phyloP scores from a whole-genome alignment of 2,113 vertebrate species.

The Tenebrosternarchus preto region DNA sequence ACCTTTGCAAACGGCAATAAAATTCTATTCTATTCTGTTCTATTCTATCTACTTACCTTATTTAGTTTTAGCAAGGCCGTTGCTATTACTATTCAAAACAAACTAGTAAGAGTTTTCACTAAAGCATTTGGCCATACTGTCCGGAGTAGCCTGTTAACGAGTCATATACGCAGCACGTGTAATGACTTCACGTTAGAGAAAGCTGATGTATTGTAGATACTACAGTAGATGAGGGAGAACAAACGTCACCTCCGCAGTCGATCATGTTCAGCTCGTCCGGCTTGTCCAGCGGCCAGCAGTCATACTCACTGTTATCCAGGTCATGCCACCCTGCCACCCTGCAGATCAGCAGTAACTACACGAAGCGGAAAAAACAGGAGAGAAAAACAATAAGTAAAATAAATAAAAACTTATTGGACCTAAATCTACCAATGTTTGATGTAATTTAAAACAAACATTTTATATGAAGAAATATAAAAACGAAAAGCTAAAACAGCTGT shows the following conservation, averaged over 20 bases:
- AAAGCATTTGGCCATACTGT: no score
- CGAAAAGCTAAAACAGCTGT: background rate
- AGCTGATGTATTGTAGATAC: no score
- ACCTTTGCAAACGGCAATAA: no score
- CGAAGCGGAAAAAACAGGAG: background rate
- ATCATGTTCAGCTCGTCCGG: slow-evolving; percentile 83
- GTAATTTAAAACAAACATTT: background rate
- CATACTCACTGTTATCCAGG: slow-evolving; percentile 84
- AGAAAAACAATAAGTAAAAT: background rate
- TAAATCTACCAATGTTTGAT: no score
- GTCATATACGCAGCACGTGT: no score
- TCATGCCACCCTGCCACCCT: slow-evolving; percentile 75
- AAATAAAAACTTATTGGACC: background rate
- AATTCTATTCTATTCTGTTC: no score
- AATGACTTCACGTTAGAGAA: no score
- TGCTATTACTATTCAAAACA: no score
- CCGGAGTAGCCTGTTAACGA: no score
- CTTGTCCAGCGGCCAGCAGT: slow-evolving; percentile 83
- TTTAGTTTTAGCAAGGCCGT: no score
- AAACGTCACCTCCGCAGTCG: slow-evolving; percentile 83
- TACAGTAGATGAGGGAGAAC: background rate
- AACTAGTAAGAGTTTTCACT: no score
- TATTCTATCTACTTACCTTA: no score
- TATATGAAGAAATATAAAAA: background rate
- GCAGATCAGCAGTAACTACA: slow-evolving; percentile 54